Conservation (phyloP, 92 coral and sea anemone species). For the Umimayanthus chanpuru region DNA sequence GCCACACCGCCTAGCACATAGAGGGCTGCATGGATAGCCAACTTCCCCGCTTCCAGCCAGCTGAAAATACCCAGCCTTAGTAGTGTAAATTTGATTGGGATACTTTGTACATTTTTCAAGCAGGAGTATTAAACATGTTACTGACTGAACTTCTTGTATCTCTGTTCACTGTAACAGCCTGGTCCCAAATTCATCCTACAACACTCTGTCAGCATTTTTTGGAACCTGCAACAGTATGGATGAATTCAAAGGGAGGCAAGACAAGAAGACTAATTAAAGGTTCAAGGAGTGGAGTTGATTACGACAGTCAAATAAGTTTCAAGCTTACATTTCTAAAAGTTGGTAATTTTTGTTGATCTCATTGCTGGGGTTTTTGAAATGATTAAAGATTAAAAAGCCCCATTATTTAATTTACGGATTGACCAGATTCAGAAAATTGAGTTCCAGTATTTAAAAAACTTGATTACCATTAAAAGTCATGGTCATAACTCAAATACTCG, state of each 20-base stretch:
- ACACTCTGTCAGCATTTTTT: conserved; percentile 73
- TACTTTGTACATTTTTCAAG: background rate
- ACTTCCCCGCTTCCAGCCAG: no score
- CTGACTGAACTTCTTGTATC: background rate
- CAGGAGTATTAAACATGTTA: background rate
- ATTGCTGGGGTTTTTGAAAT: background rate
- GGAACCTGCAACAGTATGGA: conserved; percentile 85
- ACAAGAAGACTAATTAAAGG: conserved; percentile 57
- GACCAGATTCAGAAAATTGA: background rate
- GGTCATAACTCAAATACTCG: no score
- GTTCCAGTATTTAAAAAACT: background rate
- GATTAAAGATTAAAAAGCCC: no score
- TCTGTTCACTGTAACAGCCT: conserved; percentile 53
- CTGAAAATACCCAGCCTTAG: background rate
- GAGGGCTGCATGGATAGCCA: no score
- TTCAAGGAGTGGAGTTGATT: background rate
- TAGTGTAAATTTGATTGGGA: background rate
- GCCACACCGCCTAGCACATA: no score
- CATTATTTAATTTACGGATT: no score
- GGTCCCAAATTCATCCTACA: conserved; percentile 73
- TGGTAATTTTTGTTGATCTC: background rate
- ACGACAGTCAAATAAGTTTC: background rate
- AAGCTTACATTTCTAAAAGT: no score
- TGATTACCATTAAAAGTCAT: background rate
- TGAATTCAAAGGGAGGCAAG: conserved; percentile 78